Evolutionary conservation across 2,113 vertebrate genomes (phyloP), one percentile per base, ranked within the genome.

Genomic region (Helogale parvula): DNA sequence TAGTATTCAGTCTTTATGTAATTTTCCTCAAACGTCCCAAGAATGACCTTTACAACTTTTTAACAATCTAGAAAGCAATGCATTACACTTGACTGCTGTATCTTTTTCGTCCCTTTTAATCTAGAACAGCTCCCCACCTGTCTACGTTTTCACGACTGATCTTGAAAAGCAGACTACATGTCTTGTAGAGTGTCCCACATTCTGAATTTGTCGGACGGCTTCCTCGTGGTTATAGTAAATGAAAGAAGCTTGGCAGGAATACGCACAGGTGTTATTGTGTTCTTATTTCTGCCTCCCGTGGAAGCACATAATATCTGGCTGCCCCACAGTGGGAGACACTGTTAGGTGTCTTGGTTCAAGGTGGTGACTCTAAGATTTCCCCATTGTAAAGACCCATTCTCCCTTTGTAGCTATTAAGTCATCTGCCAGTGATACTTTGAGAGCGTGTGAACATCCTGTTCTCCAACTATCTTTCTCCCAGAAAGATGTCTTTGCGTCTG

Each of bases 21-120:
- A 74, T 88, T 90, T 90, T 77, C 63, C 41, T 77, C 86, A 50
- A 6, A 27, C 50, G 41, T 47, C 72, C 33, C 50, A 69, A 69
- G 65, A 95, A 80, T 85, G 80, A 79, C 29, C 60, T 68, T 60
- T 60, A 63, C 45, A 57, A 21, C 63, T 57, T 84, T 68, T 41
- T 8, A 52, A 71, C 47, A 74, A 38, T 79, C 4, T 47, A 10
- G 57, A 41, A 93, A 72, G 71, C 35, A 13, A 5, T 25, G 14
- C 17, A 17, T 81, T 54, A 27, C 35, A 60, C 83, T 35, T 25
- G 35, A 13, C 77, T 35, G 13, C 2, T 4, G 0, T 52, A 23
- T 47, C 4, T 88, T 57, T 63, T 57, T 31, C 23, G 41, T 77
- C 25, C 35, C 41, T 82, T 65, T 82, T 33, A 63, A 90, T 90